Evolutionary conservation across 2,888 invertebrate species (phyloP), one percentile per base, ranked within the genome.

Genomic region (Eupelmus urozonus): DNA sequence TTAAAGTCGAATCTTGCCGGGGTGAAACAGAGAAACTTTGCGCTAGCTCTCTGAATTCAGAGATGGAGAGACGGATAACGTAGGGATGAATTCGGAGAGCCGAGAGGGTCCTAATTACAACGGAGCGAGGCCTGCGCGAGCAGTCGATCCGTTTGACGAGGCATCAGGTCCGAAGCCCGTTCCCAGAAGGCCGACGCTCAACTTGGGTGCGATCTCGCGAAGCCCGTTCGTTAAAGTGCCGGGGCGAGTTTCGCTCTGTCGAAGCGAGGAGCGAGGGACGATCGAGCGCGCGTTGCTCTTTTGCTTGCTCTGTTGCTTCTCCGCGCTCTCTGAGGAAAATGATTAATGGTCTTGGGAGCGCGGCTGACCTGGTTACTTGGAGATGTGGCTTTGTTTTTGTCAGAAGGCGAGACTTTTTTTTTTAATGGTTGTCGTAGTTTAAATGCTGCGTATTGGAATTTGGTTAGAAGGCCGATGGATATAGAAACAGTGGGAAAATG

Each of bases 1-100:
- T 78, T 81, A 76, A 81, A 82, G 82, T 76, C 78, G 81, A 82
- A 75, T 71, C 65, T 65, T 45, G 4, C 25, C 66, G 62, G 60
- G n/a, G n/a, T n/a, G n/a, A n/a, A n/a, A n/a, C 45, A 51, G 77
- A 63, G 73, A 76, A 80, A 79, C 83, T 82, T 83, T 78, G 81
- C 3, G 20, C 45, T 23, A 23, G 51, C 5, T 49, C 62, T 29
- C 62, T 60, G 69, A 62, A 75, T 67, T 69, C 27, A 67, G 72
- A 73, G 71, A 62, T 74, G 80, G 67, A 57, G 29, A 45, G 23
- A 27, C 51, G 40, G 34, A 55, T 25, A 49, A 34, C 53, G 62
- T 16, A 7, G 23, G 79, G 79, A 75, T 77, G 59, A 81, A 81
- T 82, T 73, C 76, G 79, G 63, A 75, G 78, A 73, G 80, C 76